Evolutionary conservation across 2,797 vertebrate genomes (phyloP).

Genomic region (Nannoperca obscura): DNA sequence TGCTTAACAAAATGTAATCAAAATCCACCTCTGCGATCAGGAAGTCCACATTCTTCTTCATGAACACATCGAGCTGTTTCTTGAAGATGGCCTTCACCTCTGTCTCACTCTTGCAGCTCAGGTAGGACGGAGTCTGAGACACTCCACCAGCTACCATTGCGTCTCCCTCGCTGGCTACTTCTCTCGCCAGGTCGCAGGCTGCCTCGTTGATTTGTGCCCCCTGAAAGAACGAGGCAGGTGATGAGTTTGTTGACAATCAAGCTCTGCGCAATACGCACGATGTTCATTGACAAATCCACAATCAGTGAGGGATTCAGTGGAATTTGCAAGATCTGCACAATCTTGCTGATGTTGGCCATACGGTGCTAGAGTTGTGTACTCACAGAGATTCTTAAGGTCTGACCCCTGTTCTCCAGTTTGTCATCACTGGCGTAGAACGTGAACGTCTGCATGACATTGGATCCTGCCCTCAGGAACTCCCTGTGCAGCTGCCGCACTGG

Average conservation of each 20-base stretch:
- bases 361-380: conserved; percentile 26
- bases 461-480: conserved; percentile 94
- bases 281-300: background rate
- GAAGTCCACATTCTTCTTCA: conserved; percentile 92
- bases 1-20: background rate
- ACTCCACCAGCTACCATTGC: conserved; percentile 92
- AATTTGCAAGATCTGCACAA: background rate
- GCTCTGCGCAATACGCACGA: background rate
- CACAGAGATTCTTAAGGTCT: conserved; percentile 82
- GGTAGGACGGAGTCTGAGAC: conserved; percentile 92
- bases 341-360: background rate
- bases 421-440: conserved; percentile 98
- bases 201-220: conserved; percentile 90
- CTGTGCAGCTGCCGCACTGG: conserved; percentile 95
- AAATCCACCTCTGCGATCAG: conserved; percentile 90
- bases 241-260: background rate
- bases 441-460: conserved; percentile 96
- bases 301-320: no score
- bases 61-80: conserved; percentile 90
- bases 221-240: conserved; percentile 60
- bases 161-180: conserved; percentile 90
- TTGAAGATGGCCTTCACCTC: conserved; percentile 90
- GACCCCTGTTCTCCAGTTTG: conserved; percentile 95
- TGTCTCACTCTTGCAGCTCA: conserved; percentile 91
- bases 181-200: conserved; percentile 91